Evolutionary conservation across 2,888 invertebrate species (phyloP).

Genomic region (Cosmia pyralina): DNA sequence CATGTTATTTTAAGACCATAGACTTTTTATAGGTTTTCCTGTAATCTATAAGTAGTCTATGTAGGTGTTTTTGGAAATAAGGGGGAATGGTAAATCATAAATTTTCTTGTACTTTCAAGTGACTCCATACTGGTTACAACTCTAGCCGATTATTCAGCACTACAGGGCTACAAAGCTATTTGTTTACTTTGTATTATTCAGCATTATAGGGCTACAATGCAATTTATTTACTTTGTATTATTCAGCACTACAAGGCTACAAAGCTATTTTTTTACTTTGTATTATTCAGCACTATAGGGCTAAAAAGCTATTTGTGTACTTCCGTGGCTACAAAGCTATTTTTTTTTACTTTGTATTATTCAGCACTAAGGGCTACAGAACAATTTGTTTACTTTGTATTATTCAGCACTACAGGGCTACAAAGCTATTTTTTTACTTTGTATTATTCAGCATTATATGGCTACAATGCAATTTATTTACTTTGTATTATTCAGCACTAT

Average conservation of each 20-base stretch:
- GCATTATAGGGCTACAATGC: background rate
- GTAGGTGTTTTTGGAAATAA: no score
- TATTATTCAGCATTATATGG: background rate
- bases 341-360: background rate
- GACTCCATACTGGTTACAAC: background rate
- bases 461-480: background rate
- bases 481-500: background rate
- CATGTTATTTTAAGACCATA: no score
- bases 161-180: background rate
- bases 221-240: background rate
- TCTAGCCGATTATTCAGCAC: background rate
- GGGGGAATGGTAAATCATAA: no score
- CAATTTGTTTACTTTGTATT: background rate
- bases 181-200: background rate
- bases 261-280: background rate
- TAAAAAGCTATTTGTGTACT: background rate
- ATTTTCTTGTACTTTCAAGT: no score
- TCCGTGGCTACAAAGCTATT: background rate
- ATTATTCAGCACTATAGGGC: background rate
- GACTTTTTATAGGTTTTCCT: no score
- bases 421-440: background rate
- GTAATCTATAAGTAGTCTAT: no score
- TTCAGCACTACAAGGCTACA: background rate
- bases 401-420: background rate
- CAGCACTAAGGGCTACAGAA: background rate